phyloP scores from a whole-genome alignment of 2,113 vertebrate species.

The Lathamus discolor region DNA sequence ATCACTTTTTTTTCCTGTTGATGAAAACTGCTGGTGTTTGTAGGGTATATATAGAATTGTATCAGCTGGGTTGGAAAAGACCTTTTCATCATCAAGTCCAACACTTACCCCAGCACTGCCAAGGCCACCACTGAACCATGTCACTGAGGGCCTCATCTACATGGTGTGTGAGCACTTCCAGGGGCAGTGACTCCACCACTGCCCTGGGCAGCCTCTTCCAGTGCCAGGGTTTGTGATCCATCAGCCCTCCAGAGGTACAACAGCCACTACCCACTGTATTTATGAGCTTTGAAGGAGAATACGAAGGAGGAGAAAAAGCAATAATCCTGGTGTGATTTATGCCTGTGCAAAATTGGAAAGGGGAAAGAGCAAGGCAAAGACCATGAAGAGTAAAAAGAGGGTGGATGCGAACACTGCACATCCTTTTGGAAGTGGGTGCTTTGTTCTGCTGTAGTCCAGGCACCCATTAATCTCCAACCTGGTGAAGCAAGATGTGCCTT shows the following conservation, averaged over 20 bases:
- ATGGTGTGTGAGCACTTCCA: neutral
- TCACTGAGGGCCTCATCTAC: neutral
- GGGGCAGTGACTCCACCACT: neutral
- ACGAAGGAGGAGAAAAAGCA: accelerated
- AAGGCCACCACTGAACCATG: neutral
- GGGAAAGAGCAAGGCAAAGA: neutral
- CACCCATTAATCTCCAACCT: neutral
- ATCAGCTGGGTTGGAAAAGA: neutral
- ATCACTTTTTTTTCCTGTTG: neutral
- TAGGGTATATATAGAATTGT: neutral
- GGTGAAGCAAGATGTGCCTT: neutral
- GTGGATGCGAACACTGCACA: neutral
- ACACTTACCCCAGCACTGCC: neutral
- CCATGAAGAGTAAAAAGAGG: neutral
- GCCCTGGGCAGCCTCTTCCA: neutral
- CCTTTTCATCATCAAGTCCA: neutral
- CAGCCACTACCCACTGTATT: neutral
- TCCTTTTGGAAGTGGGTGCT: neutral
- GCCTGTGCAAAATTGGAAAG: neutral
- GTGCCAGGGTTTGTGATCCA: neutral
- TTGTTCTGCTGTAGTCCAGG: neutral
- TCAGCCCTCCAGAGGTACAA: neutral
- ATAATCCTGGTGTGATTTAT: neutral
- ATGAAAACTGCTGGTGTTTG: neutral
- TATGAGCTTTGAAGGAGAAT: neutral